Evolutionary conservation across 2,888 invertebrate species (phyloP), one percentile per base, ranked within the genome.

Genomic region (Cataglyphis cursor): DNA sequence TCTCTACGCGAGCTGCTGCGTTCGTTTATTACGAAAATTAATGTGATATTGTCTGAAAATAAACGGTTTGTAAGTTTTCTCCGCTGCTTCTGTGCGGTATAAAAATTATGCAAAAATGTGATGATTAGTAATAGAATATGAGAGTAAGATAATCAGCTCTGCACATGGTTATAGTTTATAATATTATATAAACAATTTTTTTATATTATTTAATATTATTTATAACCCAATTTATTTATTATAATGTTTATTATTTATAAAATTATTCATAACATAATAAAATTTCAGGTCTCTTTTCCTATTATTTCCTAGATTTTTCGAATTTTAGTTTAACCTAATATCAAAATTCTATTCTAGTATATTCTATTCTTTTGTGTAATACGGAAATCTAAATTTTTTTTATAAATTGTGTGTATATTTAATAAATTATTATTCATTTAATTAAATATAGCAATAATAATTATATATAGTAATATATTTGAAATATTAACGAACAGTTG

Each of bases 11-110:
- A 80, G 24, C 41, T n/a, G 18, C 70, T 70, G 21, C 15, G 15
- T 57, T 78, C 35, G 12, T 35, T 21, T 44, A 72, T 72, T 61
- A 48, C 24, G 59, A 35, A 61, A 80, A 61, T 78, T 66, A 35
- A 70, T 70, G 18, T 21, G 8, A 72, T 38, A 41, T 57, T 31
- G 18, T 59, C 44, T 28, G 4, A 59, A 59, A 31, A 64, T 4
- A 44, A 78, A 21, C 41, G 18, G 3, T 57, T n/a, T 51, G 15
- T 59, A 31, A 54, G n/a, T 41, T 54, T 59, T 41, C 8, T 0
- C 10, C n/a, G 28, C 31, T 61, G 24, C 44, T 35, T 18, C 5
- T 28, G 1, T 64, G 38, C 28, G 10, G 24, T 18, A n/a, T 6
- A n/a, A 51, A 51, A 51, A 51, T 51, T 48, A 3, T 31, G 44